These are phyloP conservation scores for Hemitrygon akajei DNA, from an alignment of 2,797 vertebrate genomes.

Conservation along the genomic window DNA sequence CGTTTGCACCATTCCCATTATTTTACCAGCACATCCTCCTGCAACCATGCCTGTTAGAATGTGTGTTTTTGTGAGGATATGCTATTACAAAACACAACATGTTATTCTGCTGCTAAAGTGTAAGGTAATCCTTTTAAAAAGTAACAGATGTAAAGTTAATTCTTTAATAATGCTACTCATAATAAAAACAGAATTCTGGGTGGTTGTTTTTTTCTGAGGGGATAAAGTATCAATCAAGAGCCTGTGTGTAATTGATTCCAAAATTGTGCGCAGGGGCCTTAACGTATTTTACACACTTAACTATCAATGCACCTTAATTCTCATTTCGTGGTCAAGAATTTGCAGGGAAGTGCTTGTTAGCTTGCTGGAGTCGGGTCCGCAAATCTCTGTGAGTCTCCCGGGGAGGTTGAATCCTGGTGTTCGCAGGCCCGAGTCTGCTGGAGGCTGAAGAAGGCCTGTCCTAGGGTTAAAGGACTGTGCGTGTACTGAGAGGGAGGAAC, in stretches of 20 bases:
- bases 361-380: no score
- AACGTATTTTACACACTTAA: background rate
- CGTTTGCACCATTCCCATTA: background rate
- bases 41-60: background rate
- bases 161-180: background rate
- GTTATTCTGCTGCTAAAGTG: background rate
- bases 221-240: background rate
- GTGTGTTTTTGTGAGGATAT: background rate
- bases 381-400: no score
- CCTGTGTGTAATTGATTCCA: background rate
- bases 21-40: background rate
- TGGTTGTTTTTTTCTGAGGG: background rate
- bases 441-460: no score
- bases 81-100: background rate
- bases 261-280: background rate
- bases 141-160: background rate
- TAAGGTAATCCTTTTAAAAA: background rate
- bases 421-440: no score
- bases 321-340: background rate
- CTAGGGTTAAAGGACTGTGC: no score
- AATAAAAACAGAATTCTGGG: background rate
- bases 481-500: no score
- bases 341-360: background rate
- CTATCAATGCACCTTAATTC: background rate
- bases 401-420: no score